These are phyloP conservation scores for Tiliacea aurago DNA, from an alignment of 2,888 invertebrate species.

Conservation along the genomic window DNA sequence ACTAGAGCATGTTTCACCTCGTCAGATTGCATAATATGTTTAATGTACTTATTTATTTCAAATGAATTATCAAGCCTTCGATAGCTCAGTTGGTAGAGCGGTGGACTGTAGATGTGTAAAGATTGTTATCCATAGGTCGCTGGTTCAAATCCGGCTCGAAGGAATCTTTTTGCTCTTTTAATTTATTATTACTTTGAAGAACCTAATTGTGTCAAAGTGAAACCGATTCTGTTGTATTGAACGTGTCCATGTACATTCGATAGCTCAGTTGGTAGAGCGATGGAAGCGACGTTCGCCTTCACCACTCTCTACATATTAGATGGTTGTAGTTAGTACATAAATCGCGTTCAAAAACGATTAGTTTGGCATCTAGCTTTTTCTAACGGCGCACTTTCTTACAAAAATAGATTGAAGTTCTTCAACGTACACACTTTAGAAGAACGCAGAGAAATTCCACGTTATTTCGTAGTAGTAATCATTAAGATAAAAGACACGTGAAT, in stretches of 20 bases:
- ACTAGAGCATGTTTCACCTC: constrained; percentile 32
- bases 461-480: not conserved
- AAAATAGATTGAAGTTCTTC: no score
- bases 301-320: no score
- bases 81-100: constrained; percentile 87
- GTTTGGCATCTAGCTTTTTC: no score
- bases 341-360: no score
- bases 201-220: no score
- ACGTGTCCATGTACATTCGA: no score
- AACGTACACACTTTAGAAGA: constrained; percentile 79
- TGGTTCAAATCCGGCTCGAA: constrained; percentile 92
- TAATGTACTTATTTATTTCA: constrained; percentile 21
- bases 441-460: constrained; percentile 15
- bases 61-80: constrained; percentile 42
- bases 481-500: not conserved
- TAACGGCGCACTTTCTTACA: no score
- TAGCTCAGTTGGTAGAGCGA: constrained; percentile 90
- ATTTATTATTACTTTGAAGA: no score
- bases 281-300: constrained; percentile 71
- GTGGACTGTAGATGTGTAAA: constrained; percentile 83
- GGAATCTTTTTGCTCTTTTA: constrained; percentile 80
- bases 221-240: no score
- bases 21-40: constrained; percentile 29
- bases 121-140: constrained; percentile 90
- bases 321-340: no score